A percentile compares a stretch with the other conserved stretches of the same genome.
Evolutionary conservation across 92 coral and sea anemone species (phyloP).

Genomic region (Ricordea florida): DNA sequence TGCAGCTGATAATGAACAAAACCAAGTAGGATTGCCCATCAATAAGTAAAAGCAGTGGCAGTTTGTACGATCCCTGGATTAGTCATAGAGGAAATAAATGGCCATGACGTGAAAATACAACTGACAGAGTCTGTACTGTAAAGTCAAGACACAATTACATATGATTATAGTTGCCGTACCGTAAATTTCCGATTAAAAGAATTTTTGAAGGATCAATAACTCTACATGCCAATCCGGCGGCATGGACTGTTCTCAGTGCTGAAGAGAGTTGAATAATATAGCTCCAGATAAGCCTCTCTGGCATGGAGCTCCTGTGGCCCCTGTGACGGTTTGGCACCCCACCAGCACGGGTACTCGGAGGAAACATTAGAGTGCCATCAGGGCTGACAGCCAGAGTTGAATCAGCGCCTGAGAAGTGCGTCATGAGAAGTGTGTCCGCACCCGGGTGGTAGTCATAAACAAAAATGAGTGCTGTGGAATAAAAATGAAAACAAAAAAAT

Average conservation of each 20-base stretch:
- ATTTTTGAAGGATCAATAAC: constrained; percentile 99
- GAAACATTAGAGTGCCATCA: constrained; percentile 79
- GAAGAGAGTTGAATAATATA: constrained; percentile 97
- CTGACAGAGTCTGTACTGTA: neutral
- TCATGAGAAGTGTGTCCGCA: constrained; percentile 86
- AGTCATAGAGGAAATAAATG: too few species aligned
- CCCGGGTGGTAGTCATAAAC: constrained; percentile 98
- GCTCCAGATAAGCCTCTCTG: constrained; percentile 98
- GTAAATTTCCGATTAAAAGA: constrained; percentile 90
- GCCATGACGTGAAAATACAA: too few species aligned
- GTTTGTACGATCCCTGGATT: neutral
- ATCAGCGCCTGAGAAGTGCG: constrained; percentile 93
- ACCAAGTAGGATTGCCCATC: too few species aligned
- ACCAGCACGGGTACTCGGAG: constrained; percentile 74
- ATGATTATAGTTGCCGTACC: constrained; percentile 65
- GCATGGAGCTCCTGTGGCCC: constrained; percentile 91
- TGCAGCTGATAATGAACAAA: too few species aligned
- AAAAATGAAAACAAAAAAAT: too few species aligned
- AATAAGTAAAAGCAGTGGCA: too few species aligned
- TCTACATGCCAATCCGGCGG: constrained; percentile 92
- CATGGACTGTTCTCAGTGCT: constrained; percentile 89
- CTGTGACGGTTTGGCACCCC: constrained; percentile 60
- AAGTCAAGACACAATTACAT: neutral
- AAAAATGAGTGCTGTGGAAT: constrained; percentile 87
- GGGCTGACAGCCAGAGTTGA: constrained; percentile 80